Evolutionary conservation across 2,113 vertebrate genomes (phyloP), one percentile per base, ranked within the genome.

Genomic region (Cebus imitator): DNA sequence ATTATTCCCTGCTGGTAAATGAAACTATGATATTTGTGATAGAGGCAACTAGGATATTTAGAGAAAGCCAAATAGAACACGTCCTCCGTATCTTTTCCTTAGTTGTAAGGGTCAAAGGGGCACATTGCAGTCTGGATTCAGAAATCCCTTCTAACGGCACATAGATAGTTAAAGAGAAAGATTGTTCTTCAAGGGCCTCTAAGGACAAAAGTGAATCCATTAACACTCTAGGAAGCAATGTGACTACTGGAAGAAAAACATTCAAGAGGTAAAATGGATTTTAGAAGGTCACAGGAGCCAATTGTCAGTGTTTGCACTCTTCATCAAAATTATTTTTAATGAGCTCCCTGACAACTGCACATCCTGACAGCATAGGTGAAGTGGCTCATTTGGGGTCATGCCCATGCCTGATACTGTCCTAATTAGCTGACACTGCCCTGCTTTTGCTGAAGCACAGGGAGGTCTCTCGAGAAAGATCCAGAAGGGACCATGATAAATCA

Each of bases 151-250:
- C 94, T 25, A 40, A 8, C 43, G 73, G 58, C 57, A 48, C 66
- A 30, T 4, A 83, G 78, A 55, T 64, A 21, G 6, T 86, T 94
- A 87, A 57, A 93, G 50, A 87, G 43, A 84, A 79, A 78, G 0
- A 0, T 76, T 94, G 75, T 96, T 66, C 40, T 79, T 97, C 94
- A 0, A 0, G 83, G 43, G 1, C 20, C 27, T 82, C 72, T 45
- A 66, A 96, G 87, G 97, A 90, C 37, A 76, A 88, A 92, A 80
- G 8, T 55, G 30, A 95, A 96, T 98, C 88, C 80, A 76, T 94
- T 90, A 93, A 61, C 70, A 13, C 73, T 14, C 83, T 68, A 80
- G 93, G 79, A 96, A 91, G 72, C 64, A 87, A 75, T 90, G 11
- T 72, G 78, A 95, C 95, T 96, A 58, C 64, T 43, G 1, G 64